Conservation (phyloP, 2,797 vertebrate species). For the Labeo calbasu region DNA sequence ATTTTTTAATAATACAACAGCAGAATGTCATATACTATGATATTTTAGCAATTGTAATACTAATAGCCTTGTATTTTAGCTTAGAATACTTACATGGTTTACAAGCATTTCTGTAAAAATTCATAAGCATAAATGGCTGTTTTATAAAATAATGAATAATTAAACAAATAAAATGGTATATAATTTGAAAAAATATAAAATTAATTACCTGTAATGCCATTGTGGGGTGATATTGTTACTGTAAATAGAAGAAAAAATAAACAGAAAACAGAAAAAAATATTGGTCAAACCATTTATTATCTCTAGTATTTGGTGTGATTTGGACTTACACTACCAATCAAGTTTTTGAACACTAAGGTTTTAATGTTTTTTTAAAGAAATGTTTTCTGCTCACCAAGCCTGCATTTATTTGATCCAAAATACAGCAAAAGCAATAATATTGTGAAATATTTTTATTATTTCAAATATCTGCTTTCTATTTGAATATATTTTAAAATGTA, state of each 20-base stretch:
- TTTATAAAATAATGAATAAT: background rate
- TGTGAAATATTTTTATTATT: no score
- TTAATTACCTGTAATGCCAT: background rate
- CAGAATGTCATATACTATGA: background rate
- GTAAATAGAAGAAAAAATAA: background rate
- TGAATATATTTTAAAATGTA: no score
- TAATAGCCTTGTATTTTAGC: background rate
- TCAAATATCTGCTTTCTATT: no score
- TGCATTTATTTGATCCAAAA: no score
- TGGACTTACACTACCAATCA: no score
- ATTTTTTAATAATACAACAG: background rate
- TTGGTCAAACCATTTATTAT: background rate
- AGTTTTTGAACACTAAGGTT: no score
- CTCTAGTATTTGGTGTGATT: background rate
- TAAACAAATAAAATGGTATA: no score
- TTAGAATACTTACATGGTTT: background rate
- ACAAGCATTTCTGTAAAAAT: background rate
- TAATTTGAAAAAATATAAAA: background rate
- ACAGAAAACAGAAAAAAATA: background rate
- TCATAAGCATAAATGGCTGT: background rate
- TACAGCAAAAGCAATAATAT: no score
- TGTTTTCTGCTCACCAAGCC: no score
- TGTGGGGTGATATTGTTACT: background rate
- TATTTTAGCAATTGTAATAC: background rate
- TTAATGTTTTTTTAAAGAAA: no score